phyloP scores from a whole-genome alignment of 2,113 vertebrate genomes.

The Scytalopus superciliaris region DNA sequence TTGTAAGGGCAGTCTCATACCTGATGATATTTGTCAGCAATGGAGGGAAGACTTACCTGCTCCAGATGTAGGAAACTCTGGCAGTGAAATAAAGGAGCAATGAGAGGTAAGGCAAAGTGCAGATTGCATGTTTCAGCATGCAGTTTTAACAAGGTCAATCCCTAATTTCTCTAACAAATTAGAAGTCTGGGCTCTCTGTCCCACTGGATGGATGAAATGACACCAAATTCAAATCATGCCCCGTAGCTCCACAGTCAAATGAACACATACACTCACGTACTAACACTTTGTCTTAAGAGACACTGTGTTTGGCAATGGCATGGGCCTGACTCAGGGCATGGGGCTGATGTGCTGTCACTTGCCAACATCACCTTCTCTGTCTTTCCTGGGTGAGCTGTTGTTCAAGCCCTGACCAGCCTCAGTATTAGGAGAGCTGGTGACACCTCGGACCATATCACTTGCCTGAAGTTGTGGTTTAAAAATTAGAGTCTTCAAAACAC shows the following conservation, averaged over 20 bases:
- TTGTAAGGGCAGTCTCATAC: neutral
- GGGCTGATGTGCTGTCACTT: neutral
- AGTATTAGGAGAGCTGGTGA: neutral
- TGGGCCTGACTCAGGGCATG: neutral
- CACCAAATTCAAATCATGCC: constrained; percentile 28
- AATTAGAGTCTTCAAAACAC: neutral
- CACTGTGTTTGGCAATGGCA: neutral
- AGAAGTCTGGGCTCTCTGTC: neutral
- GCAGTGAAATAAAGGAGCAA: neutral
- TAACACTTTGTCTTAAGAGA: neutral
- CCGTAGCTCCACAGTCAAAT: neutral
- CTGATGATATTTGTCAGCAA: neutral
- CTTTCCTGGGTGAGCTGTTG: neutral
- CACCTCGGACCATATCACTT: neutral
- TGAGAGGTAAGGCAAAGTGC: neutral
- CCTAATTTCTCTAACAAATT: constrained; percentile 48
- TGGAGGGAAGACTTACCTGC: neutral
- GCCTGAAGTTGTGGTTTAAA: neutral
- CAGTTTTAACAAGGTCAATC: neutral
- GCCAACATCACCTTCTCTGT: neutral
- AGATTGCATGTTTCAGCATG: neutral
- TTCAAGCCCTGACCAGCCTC: neutral
- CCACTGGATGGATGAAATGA: neutral
- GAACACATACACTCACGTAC: neutral
- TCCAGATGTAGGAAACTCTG: neutral